Evolutionary conservation across 2,113 vertebrate genomes (phyloP), one percentile per base, ranked within the genome.

Genomic region (Anseranas semipalmata): DNA sequence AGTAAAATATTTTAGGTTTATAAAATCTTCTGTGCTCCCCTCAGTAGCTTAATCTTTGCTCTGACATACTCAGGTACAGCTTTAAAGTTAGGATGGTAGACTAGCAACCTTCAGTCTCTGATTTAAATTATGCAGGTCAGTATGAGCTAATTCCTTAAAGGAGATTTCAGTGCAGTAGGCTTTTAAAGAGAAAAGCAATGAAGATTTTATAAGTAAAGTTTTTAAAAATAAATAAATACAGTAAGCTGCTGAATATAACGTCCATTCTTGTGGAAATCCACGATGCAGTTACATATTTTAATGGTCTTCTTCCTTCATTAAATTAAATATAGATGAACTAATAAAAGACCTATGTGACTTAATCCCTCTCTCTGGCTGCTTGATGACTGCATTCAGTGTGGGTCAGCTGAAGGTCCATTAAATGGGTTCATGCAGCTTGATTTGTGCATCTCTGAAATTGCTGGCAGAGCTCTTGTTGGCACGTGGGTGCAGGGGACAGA

Each of bases 111-210:
- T 89, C 46, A 84, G 24, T 67, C 73, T 91, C 37, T n/a, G n/a
- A 67, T 80, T 84, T 84, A 77, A 90, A 71, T 93, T 71, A 32
- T 17, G 13, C 14, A 18, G 76, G 27, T 53, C 56, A 84, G 3
- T 15, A n/a, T 68, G 41, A 91, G 70, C 33, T 52, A 67, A 43
- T 78, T 68, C 41, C 66, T 83, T 95, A 46, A 70, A 72, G 95
- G 46, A 48, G 73, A 32, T 46, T 95, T 87, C 73, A 90, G 45
- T 53, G 32, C 25, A 22, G 66, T 77, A 75, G 56, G 4, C 60
- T 93, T 79, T 67, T 90, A 91, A 94, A 93, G 48, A 80, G 73
- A 45, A 96, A 85, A 80, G 6, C 67, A 85, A 12, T 66, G 15
- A 68, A 50, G 22, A 59, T 91, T 79, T 68, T n/a, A n/a, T n/a